Base-by-base conservation (phyloP, 2,888 invertebrate genomes). In the Acanthopleura granulata region DNA sequence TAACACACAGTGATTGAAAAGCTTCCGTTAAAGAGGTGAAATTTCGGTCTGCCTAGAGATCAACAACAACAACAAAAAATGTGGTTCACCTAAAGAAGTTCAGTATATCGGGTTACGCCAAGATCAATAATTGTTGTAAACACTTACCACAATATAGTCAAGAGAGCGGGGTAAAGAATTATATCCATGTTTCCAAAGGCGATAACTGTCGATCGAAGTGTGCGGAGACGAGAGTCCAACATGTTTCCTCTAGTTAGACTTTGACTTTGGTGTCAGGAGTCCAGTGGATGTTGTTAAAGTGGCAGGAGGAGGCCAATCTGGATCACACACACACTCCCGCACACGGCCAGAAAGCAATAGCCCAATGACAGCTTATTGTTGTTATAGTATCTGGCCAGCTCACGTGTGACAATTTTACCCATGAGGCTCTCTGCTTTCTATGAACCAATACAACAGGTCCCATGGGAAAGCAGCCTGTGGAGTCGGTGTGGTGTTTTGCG, bases 321-420 rank as follows among this genome's bases (percentile, higher is more conserved):
- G 40, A 40, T 40, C 40, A 40, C 40, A 40, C 40, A 6, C 40
- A 40, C 40, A 40, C 40, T 6, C 40, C 40, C 40, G 4, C 40
- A 40, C 40, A 9, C 40, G 40, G 40, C 4, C 3, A 40, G 40
- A 40, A 40, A 40, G 40, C 40, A 6, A 40, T 40, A 40, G 40
- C 40, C 40, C 40, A 40, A 3, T 40, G 40, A 40, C 40, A 40
- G 40, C 40, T 6, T 40, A 57, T 57, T n/a, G 57, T 57, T n/a
- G 57, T 57, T 57, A 57, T 57, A 57, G 29, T 25, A 66, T 66
- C 22, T 27, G 22, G 29, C 25, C 29, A 16, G 66, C 29, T 66
- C 66, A 66, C 66, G 66, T 66, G 66, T 66, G 66, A 15, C 29
- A 27, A 66, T 25, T 66, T 27, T 66, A 66, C 66, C 66, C 66